Evolutionary conservation across 2,113 vertebrate species (phyloP).

Genomic region (Labeo catla): DNA sequence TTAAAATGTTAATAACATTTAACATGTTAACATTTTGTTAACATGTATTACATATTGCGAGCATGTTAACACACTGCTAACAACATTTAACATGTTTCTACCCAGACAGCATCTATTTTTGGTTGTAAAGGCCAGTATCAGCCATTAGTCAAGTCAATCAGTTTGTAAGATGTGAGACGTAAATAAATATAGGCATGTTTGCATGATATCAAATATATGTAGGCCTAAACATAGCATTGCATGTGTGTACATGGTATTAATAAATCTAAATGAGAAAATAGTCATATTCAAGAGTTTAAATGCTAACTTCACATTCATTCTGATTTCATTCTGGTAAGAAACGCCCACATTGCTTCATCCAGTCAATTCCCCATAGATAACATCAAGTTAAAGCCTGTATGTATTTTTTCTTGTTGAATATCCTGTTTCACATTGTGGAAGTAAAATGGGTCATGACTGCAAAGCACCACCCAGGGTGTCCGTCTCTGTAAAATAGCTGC

Average conservation of each 20-base stretch:
- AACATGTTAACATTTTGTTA: no score
- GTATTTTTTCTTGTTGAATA: not conserved
- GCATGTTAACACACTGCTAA: no score
- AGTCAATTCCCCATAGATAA: not conserved
- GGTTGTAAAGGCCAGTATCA: no score
- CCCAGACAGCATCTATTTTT: no score
- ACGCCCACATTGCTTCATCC: not conserved
- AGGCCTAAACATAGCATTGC: not conserved
- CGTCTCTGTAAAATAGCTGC: not conserved
- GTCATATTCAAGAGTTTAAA: not conserved
- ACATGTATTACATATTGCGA: no score
- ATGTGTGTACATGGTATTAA: not conserved
- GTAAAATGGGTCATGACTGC: not conserved
- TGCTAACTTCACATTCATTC: not conserved
- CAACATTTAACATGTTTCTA: no score
- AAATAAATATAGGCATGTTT: not conserved
- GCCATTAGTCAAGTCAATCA: no score
- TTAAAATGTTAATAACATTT: not conserved
- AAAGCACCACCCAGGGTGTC: not conserved
- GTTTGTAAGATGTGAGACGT: not conserved
- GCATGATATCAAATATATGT: not conserved
- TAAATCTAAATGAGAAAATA: not conserved
- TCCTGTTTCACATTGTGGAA: not conserved
- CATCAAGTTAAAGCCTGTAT: not conserved
- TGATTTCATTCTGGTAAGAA: not conserved